Percentiles rank a stretch among this genome's conserved stretches.
Conservation (phyloP, 2,888 invertebrate genomes). For the Stomorhina lunata region DNA sequence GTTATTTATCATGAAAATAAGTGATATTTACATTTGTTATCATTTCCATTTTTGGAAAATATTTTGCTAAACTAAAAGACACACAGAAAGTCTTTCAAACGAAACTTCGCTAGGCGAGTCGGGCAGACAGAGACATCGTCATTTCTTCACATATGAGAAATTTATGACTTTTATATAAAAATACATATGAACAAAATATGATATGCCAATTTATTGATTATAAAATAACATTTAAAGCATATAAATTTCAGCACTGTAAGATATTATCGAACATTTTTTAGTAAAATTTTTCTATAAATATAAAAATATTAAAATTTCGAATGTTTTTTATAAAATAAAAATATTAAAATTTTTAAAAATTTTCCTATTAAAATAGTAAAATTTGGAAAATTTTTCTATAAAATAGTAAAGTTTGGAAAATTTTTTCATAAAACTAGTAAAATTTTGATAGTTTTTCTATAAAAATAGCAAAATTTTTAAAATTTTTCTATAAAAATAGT, state of each 20-base stretch:
- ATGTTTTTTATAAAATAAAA: too few species aligned
- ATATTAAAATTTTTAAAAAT: too few species aligned
- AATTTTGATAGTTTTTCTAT: too few species aligned
- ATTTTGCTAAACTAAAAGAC: constrained; percentile 26
- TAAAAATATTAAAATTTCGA: too few species aligned
- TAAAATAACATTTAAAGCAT: constrained; percentile 6
- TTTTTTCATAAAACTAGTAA: too few species aligned
- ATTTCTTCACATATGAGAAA: neutral
- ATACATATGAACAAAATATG: constrained; percentile 26
- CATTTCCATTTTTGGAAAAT: neutral
- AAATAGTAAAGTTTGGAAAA: too few species aligned
- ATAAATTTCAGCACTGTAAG: neutral
- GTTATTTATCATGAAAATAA: too few species aligned
- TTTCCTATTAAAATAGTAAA: too few species aligned
- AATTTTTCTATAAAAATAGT: too few species aligned
- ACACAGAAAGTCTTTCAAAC: neutral
- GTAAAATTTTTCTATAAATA: too few species aligned
- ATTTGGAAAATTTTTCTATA: too few species aligned
- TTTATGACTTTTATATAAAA: neutral
- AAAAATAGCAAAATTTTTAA: too few species aligned
- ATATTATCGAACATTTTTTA: neutral
- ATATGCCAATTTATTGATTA: constrained; percentile 48
- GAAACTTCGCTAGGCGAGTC: neutral
- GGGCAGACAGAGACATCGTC: neutral
- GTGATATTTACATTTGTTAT: constrained; percentile 38